Base-by-base conservation (phyloP, 2,888 invertebrate genomes). In the Stegophylla sp. region DNA sequence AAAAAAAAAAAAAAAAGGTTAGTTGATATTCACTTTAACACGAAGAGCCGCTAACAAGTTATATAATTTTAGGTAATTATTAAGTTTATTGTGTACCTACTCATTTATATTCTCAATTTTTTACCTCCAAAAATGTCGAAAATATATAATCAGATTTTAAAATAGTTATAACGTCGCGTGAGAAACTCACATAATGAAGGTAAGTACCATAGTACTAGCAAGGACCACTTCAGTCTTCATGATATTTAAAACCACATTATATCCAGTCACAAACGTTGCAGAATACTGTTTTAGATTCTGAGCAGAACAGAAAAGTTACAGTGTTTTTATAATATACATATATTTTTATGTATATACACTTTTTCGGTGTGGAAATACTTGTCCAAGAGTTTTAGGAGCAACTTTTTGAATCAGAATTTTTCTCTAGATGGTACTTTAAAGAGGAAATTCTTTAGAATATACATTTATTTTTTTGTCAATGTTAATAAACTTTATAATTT, bases 191-290 rank as follows among this genome's bases (percentile, higher is more conserved):
- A 20, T 23, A 23, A 7, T 15, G 12, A 45, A 5, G 10, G 10
- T 4, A 56, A 15, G 28, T 3, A 56, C 71, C n/a, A n/a, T n/a
- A n/a, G n/a, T n/a, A n/a, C n/a, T n/a, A n/a, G n/a, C n/a, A n/a
- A n/a, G 23, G 41, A 72, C 53, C 41, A 17, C 20, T n/a, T 26
- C 12, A 69, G 23, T 43, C 43, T 73, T 45, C 9, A 43, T 41
- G 26, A 43, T 59, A 59, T 73, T 59, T 73, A 59, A 73, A 59
- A 73, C 43, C n/a, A n/a, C 59, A 43, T 73, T 59, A 28, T 45
- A 43, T 17, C 34, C 34, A 34, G 34, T 34, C 43, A 15, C 41
- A 56, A 71, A 71, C 41, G 56, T n/a, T n/a, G n/a, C 41, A 17
- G 10, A 41, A 41, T 15, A 56, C 15, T 20, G 23, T 56, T 2